phyloP scores from a whole-genome alignment of 2,797 vertebrate species.

The Sparus aurata region DNA sequence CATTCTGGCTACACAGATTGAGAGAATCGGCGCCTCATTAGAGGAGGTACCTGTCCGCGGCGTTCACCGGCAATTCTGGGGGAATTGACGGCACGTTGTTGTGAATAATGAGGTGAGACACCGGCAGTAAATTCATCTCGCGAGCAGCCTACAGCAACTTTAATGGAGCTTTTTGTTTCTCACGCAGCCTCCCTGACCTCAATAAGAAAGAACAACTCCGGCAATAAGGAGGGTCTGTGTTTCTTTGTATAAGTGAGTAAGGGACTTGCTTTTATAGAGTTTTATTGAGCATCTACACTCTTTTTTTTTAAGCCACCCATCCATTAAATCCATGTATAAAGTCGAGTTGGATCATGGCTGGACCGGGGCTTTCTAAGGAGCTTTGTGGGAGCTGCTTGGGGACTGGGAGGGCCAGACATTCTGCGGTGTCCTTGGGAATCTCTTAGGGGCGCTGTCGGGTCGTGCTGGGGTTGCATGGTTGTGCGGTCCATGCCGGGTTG shows the following conservation, averaged over 20 bases:
- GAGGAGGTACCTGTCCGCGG: conserved; percentile 44
- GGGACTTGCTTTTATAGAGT: neutral
- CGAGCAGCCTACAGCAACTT: conserved; percentile 48
- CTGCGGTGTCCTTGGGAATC: no score
- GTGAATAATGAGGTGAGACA: conserved; percentile 65
- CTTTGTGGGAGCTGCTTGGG: no score
- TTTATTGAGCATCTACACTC: neutral
- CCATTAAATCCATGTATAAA: neutral
- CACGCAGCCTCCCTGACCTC: conserved; percentile 52
- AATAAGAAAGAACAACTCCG: conserved; percentile 44
- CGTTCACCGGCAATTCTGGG: conserved; percentile 22
- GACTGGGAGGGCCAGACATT: no score
- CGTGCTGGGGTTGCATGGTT: no score
- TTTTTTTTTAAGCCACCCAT: neutral
- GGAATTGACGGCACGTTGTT: conserved; percentile 44
- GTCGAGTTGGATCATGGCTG: no score
- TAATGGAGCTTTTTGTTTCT: conserved; percentile 60
- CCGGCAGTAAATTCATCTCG: conserved; percentile 51
- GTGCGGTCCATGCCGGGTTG: no score
- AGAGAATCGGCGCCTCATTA: conserved; percentile 59
- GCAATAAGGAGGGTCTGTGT: conserved; percentile 13
- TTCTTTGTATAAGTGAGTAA: neutral
- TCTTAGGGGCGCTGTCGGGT: no score
- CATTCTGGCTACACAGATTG: conserved; percentile 4
- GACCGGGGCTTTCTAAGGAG: no score